Evolutionary conservation across 2,888 invertebrate species (phyloP), one percentile per base, ranked within the genome.

Genomic region (Thera obeliscata): DNA sequence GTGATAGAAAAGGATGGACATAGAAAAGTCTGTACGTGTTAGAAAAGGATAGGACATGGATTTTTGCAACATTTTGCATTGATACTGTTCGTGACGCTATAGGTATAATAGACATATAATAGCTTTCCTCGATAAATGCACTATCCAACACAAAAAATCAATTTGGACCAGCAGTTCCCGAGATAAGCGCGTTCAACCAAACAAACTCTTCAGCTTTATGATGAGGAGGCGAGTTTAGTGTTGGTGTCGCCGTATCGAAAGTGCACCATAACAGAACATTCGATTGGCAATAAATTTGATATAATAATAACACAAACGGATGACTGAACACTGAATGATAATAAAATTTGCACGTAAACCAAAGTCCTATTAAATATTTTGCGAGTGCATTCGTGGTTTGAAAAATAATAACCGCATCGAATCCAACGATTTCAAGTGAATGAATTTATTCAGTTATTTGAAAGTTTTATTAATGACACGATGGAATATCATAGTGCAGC

Each of bases 301-400:
- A 55, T 54, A 59, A 48, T 55, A 59, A 64, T 55, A 64, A 55
- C 59, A 59, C 2, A 59, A 48, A 38, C 36, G 54, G 46, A 48
- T 54, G 50, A 33, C 56, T 64, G 64, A 8, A 59, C 64, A 64
- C 59, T 64, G 57, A 52, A 58, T 52, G 58, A 64, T 59, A 59
- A 48, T 59, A 64, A 58, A 52, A 54, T 58, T 58, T 64, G 58
- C 52, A 64, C 58, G 49, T 38, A 48, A 64, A 64, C 64, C 54
- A 59, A 58, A 64, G 46, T 64, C 46, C 58, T 43, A 46, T 64
- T 64, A 58, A 64, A 54, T 52, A 52, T 56, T 49, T 63, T 57
- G 62, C 56, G 41, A 63, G 46, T 64, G 36, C 43, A 49, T 63
- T 63, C 35, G 33, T n/a, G 63, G 7, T 36, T 56, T 62, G 7